Conservation (phyloP, 2,797 vertebrate species). For the Bradypodion pumilum region DNA sequence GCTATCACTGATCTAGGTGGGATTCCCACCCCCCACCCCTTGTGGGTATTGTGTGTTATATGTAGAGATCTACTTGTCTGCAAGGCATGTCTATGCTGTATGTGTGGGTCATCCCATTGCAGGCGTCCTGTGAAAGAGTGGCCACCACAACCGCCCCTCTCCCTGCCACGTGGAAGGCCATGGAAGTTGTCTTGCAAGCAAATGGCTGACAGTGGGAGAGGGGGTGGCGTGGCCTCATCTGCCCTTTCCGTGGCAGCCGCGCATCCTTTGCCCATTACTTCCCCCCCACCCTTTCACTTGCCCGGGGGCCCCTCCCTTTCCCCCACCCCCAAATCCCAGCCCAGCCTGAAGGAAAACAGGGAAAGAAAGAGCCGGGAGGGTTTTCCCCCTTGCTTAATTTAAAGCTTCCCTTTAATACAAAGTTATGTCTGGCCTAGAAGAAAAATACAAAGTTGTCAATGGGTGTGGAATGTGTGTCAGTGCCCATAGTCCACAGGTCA, state of each 20-base stretch:
- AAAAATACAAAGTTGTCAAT: not conserved
- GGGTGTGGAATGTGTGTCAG: no score
- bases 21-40: no score
- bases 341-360: not conserved
- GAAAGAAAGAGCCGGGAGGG: no score
- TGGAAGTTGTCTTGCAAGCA: no score
- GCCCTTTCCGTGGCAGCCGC: not conserved
- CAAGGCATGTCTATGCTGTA: no score
- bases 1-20: no score
- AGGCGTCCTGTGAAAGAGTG: no score
- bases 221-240: not conserved
- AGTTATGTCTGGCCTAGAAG: no score
- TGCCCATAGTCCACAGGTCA: no score
- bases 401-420: not conserved
- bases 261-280: not conserved
- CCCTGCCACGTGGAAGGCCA: conserved; percentile 4
- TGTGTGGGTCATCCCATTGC: no score
- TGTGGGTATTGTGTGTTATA: no score
- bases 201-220: not conserved
- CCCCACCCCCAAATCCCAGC: not conserved
- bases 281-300: not conserved
- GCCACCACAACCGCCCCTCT: not conserved
- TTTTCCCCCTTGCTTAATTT: not conserved
- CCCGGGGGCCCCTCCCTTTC: not conserved
- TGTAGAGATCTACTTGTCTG: no score